phyloP scores from a whole-genome alignment of 2,888 invertebrate species.

The Lumbricus terrestris region DNA sequence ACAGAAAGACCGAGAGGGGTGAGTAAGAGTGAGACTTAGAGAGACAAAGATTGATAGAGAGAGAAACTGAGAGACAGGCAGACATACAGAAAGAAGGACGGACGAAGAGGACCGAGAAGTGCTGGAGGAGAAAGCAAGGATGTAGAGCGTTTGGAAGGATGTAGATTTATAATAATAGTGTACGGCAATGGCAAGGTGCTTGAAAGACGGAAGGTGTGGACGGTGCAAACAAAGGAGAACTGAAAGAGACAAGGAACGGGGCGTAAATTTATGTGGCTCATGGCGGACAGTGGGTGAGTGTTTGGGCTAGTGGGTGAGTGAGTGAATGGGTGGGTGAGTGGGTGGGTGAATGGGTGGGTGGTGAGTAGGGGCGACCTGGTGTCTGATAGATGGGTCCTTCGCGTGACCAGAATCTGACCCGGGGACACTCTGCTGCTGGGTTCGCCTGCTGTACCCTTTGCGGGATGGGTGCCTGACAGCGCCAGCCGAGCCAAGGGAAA shows the following conservation, averaged over 20 bases:
- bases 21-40: background rate
- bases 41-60: background rate
- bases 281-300: background rate
- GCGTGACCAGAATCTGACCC: slow-evolving; percentile 8
- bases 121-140: too few relatives aligned
- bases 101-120: too few relatives aligned
- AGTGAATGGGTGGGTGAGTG: background rate
- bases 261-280: background rate
- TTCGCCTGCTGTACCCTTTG: background rate
- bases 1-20: background rate
- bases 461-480: background rate
- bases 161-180: too few relatives aligned
- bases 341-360: background rate
- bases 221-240: background rate
- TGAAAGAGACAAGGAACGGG: background rate
- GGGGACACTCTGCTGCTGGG: background rate
- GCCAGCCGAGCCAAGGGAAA: background rate
- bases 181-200: background rate
- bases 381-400: background rate
- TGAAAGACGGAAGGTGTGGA: background rate
- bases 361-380: background rate
- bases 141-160: too few relatives aligned
- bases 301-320: background rate
- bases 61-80: too few relatives aligned
- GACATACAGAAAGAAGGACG: too few relatives aligned